A percentile compares a stretch with the other conserved stretches of the same genome.
phyloP scores from a whole-genome alignment of 2,888 invertebrate species.

The Apamea epomidion region DNA sequence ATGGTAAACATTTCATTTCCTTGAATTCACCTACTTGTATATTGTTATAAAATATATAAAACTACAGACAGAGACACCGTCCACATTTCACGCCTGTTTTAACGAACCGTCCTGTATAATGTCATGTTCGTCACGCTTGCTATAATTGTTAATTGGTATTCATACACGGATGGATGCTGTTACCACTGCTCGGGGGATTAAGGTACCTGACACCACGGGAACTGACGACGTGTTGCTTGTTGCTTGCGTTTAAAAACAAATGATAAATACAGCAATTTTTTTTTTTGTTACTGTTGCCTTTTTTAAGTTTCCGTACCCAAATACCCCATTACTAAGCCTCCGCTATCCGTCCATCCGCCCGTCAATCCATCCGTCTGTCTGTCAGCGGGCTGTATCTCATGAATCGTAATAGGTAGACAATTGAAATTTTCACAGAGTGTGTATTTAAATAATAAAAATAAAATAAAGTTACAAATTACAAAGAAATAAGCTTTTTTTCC shows the following conservation, averaged over 20 bases:
- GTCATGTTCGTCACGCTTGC: conserved; percentile 15
- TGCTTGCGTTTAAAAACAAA: conserved; percentile 2
- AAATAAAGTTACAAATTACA: no score
- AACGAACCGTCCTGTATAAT: not conserved
- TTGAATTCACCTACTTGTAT: not conserved
- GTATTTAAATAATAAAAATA: no score
- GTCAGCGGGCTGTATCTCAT: no score
- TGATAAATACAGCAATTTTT: not conserved
- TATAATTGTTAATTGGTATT: conserved; percentile 45
- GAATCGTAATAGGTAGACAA: no score
- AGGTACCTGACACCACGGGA: not conserved
- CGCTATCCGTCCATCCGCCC: not conserved
- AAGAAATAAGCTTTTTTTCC: no score
- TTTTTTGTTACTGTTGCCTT: not conserved
- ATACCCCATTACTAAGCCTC: not conserved
- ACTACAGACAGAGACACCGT: not conserved
- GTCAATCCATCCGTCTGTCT: no score
- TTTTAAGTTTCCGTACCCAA: not conserved
- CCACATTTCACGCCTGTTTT: not conserved
- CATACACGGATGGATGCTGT: conserved; percentile 23
- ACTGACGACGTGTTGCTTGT: not conserved
- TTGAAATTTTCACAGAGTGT: not conserved
- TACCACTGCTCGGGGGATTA: conserved; percentile 30
- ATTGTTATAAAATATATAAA: not conserved
- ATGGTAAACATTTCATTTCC: not conserved